phyloP scores from a whole-genome alignment of 2,113 vertebrate species.

The Salvelinus namaycush region DNA sequence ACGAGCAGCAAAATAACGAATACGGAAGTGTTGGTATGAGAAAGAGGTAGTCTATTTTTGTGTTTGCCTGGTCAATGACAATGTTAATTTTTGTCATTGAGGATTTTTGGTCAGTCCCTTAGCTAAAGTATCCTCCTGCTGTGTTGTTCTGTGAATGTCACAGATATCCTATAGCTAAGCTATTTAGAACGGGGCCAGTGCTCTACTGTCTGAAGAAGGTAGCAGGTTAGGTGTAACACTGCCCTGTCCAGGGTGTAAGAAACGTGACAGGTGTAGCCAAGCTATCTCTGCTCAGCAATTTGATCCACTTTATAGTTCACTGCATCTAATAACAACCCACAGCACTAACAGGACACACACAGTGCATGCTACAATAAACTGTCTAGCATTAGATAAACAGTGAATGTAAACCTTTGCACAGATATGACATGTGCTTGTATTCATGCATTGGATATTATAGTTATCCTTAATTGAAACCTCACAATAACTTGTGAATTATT shows the following conservation, averaged over 20 bases:
- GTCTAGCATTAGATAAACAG: not conserved
- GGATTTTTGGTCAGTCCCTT: not conserved
- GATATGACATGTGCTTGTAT: not conserved
- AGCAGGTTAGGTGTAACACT: not conserved
- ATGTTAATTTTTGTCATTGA: not conserved
- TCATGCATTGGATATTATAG: not conserved
- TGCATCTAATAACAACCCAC: not conserved
- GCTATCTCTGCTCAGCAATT: conserved; percentile 30
- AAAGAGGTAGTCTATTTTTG: not conserved
- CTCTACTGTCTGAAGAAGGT: not conserved
- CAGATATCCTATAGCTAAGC: not conserved
- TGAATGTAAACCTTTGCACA: not conserved
- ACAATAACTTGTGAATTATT: conserved; percentile 14
- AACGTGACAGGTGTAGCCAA: conserved; percentile 31
- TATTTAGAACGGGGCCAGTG: not conserved
- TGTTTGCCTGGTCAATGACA: not conserved
- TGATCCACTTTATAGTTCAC: conserved; percentile 23
- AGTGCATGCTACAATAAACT: not conserved
- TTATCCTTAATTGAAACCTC: not conserved
- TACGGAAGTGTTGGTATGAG: not conserved
- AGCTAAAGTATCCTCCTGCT: too few relatives aligned
- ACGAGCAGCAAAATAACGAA: not conserved
- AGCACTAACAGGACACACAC: not conserved
- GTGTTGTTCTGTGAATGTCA: not conserved
- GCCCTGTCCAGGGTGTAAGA: conserved; percentile 11